These are phyloP conservation scores for Caenorhabditis drosophilae DNA, from an alignment of 2,888 invertebrate genomes.

Conservation along the genomic window DNA sequence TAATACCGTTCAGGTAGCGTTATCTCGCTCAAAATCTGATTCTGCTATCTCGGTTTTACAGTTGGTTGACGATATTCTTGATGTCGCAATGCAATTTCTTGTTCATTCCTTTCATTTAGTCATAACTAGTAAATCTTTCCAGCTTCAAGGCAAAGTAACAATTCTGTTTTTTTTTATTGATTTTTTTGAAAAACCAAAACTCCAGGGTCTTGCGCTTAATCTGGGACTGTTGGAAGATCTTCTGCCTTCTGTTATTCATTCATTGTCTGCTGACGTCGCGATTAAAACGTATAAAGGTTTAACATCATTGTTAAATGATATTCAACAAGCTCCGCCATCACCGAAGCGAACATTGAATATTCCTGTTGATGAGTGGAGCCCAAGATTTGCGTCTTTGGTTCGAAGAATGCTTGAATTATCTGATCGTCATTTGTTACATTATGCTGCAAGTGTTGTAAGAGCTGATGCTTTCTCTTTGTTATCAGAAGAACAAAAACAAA, in stretches of 20 bases:
- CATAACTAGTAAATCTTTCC: constrained; percentile 77
- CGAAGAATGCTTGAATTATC: constrained; percentile 72
- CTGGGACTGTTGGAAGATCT: constrained; percentile 81
- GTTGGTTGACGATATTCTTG: constrained; percentile 81
- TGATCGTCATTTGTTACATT: constrained; percentile 79
- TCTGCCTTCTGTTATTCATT: constrained; percentile 80
- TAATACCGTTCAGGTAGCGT: constrained; percentile 30
- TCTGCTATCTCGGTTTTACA: constrained; percentile 83
- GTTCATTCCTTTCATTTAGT: constrained; percentile 81
- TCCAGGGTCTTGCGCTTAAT: constrained; percentile 77
- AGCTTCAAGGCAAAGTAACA: constrained; percentile 75
- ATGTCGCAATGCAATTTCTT: constrained; percentile 81
- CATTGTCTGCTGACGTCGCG: constrained; percentile 82
- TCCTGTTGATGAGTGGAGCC: constrained; percentile 55
- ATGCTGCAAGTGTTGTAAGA: constrained; percentile 73
- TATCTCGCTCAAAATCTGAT: constrained; percentile 72
- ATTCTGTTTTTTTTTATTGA: too few species aligned
- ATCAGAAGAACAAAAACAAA: constrained; percentile 62
- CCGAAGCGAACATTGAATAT: constrained; percentile 35
- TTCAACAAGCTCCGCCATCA: constrained; percentile 27
- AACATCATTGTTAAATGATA: constrained; percentile 11
- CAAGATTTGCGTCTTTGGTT: constrained; percentile 55
- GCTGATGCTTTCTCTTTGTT: constrained; percentile 68
- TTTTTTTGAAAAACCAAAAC: neutral
- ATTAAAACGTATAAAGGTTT: constrained; percentile 78